Evolutionary conservation across 2,797 vertebrate genomes (phyloP).

Genomic region (Gouania willdenowi): DNA sequence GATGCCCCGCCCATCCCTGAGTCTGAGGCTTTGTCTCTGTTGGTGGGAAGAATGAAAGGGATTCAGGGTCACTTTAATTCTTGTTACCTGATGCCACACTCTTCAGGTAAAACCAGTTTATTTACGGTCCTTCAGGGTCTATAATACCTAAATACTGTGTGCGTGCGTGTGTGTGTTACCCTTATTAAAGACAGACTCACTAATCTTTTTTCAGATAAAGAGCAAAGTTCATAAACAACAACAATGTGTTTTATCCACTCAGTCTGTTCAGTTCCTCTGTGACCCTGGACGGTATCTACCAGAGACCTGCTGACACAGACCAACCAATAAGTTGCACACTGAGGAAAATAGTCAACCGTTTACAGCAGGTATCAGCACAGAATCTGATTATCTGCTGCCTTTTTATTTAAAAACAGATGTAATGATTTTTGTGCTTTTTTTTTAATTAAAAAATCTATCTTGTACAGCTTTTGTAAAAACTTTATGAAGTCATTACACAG

Average conservation of each 20-base stretch:
- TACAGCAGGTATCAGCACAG: slow-evolving; percentile 76
- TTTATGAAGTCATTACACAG: neutral
- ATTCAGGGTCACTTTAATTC: slow-evolving; percentile 84
- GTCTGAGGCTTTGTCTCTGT: slow-evolving; percentile 55
- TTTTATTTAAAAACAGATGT: neutral
- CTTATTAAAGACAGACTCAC: neutral
- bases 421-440: neutral
- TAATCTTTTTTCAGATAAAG: slow-evolving; percentile 8
- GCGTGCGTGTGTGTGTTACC: too few relatives aligned
- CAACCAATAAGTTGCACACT: slow-evolving; percentile 62
- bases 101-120: slow-evolving; percentile 71
- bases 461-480: neutral
- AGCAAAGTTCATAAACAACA: neutral
- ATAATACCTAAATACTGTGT: too few relatives aligned
- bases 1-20: slow-evolving; percentile 69
- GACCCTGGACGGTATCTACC: slow-evolving; percentile 70
- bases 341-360: slow-evolving; percentile 74
- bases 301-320: slow-evolving; percentile 51
- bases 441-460: neutral
- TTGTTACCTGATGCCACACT: slow-evolving; percentile 83
- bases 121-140: neutral
- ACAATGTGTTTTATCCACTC: slow-evolving; percentile 5
- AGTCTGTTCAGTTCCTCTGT: slow-evolving; percentile 78
- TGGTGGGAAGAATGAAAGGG: slow-evolving; percentile 79
- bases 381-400: too few relatives aligned